Percentiles rank a stretch among this genome's conserved stretches.
phyloP scores from a whole-genome alignment of 2,888 invertebrate genomes.

The Clostera curtula region DNA sequence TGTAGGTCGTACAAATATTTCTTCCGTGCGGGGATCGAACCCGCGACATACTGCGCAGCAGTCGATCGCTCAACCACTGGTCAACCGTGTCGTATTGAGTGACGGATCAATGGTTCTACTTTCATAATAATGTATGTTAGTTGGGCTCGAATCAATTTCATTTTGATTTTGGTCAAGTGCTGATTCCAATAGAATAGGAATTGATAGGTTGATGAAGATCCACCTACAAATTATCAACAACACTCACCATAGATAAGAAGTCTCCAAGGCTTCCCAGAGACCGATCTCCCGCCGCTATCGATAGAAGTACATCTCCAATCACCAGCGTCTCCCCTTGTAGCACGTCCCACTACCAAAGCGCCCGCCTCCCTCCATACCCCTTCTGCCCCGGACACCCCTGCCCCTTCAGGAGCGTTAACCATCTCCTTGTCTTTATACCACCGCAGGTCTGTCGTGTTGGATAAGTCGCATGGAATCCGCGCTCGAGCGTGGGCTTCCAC shows the following conservation, averaged over 20 bases:
- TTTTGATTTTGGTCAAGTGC: no score
- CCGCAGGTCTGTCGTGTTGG: slow-evolving; percentile 43
- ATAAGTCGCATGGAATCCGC: slow-evolving; percentile 40
- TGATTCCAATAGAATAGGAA: no score
- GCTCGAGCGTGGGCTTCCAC: slow-evolving; percentile 53
- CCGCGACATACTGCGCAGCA: no score
- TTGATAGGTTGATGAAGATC: no score
- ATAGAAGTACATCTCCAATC: slow-evolving; percentile 81
- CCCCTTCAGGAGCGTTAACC: slow-evolving; percentile 7
- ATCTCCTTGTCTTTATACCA: slow-evolving; percentile 63
- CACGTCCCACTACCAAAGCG: slow-evolving; percentile 49
- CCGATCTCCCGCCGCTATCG: slow-evolving; percentile 77
- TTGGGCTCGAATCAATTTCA: no score
- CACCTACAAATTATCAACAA: no score
- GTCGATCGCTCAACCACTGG: no score
- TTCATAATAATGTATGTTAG: no score
- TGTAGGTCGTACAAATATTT: no score
- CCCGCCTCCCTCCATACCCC: slow-evolving; percentile 40
- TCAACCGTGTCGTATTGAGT: no score
- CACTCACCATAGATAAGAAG: slow-evolving; percentile 53
- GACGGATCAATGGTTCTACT: no score
- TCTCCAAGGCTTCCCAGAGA: slow-evolving; percentile 61
- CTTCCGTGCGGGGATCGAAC: no score
- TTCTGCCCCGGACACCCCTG: slow-evolving; percentile 18
- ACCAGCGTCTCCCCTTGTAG: slow-evolving; percentile 78